Evolutionary conservation across 2,888 invertebrate genomes (phyloP), one percentile per base, ranked within the genome.

Genomic region (Drosophila multiciliata): DNA sequence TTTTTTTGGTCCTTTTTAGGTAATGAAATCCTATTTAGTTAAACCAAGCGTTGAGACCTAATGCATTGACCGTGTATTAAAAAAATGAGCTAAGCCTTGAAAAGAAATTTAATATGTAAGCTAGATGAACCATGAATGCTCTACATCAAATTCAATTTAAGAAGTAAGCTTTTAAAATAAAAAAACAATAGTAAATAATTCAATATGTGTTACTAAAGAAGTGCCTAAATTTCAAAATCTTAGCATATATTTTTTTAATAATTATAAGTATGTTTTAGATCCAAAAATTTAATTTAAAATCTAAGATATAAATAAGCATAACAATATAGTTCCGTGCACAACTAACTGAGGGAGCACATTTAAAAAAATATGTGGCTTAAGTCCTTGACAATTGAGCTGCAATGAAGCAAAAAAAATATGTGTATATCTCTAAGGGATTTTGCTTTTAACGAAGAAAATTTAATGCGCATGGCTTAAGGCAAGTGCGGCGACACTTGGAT

Each of bases 1-100:
- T 11, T 38, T 40, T 50, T 62, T 57, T 53, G 33, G 40, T 12
- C 2, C 59, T 55, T 58, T 55, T 54, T 42, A 59, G 71, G 66
- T 83, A 87, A 87, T 84, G 70, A 70, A 84, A 73, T 75, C 64
- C 52, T 73, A 70, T 73, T 85, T 59, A 75, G 70, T 70, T 77
- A 53, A 84, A 65, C 69, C 66, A 59, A 66, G 69, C 81, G 49
- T 59, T 36, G 29, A 33, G 50, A 48, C 45, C 60, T 45, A 32
- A 63, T 45, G 58, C n/a, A 45, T n/a, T 33, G 36, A 23, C 29
- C 48, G 33, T 33, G 17, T 26, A 23, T n/a, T 26, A 42, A 15
- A 35, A 50, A 59, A 38, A 11, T 26, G 12, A 8, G 4, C n/a
- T n/a, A 12, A 29, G 15, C 11, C 15, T 6, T 45, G 7, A 17